Base-by-base conservation (phyloP, 2,888 invertebrate genomes). In the Eupeodes latifasciatus region DNA sequence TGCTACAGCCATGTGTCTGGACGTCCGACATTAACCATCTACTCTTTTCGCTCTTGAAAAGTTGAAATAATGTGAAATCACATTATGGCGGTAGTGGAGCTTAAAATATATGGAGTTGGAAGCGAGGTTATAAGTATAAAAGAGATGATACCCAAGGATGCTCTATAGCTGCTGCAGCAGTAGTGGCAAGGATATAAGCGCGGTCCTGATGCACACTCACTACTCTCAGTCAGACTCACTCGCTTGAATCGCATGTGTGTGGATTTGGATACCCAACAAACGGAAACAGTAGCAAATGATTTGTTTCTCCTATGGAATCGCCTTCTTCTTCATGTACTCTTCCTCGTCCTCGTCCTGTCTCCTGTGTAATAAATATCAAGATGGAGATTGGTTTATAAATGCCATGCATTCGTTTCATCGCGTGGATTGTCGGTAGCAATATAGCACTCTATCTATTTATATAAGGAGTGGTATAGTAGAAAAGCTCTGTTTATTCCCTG, bases 321-420 rank as follows among this genome's bases (percentile, higher is more conserved):
- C 76, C 71, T 62, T 19, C n/a, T n/a, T 34, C 72, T 85, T 59
- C n/a, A 3, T 47, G 10, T 11, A 10, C 59, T 19, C 44, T 5
- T 69, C 47, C 16, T 44, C 10, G 36, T 2, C 2, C 64, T 80
- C 67, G 74, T 78, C 77, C 85, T 82, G 71, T 81, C 79, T 85
- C 72, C 79, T 85, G 78, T 84, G 85, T 89, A 89, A 89, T 89
- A 85, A 89, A 89, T 89, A 82, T 79, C 85, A 79, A 89, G 89
- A 89, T 89, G 85, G 82, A 89, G 89, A 89, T 89, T 81, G 81
- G 82, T 89, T 89, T 89, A 89, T 89, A 89, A 89, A 89, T 85
- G 89, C 85, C 81, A 85, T 85, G 82, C 85, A 82, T 79, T 89
- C 75, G 78, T 81, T 81, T 49, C 72, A 62, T 77, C 77, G 85